Evolutionary conservation across 2,888 invertebrate species (phyloP), one percentile per base, ranked within the genome.

Genomic region (Lycophotia porphyrea): DNA sequence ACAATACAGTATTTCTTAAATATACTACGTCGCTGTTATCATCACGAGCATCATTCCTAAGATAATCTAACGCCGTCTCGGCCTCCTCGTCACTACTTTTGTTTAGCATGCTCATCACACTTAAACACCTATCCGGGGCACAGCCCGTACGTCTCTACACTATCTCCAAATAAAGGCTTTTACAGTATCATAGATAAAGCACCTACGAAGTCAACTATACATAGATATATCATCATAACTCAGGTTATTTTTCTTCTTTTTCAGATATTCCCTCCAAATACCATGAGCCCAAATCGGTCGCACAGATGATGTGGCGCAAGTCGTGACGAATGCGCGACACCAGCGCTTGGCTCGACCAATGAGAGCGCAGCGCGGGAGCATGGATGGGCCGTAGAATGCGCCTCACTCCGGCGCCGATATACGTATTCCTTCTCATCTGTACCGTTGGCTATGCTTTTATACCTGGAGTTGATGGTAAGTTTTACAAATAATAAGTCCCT

Each of bases 331-430:
- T 88, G 89, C 87, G 85, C 81, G 82, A 77, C 60, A 72, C 64
- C 60, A 84, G 87, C 84, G 85, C 80, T 87, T 81, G 78, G 82
- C 80, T 91, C 88, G 84, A 90, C 92, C 91, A 93, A 93, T 94
- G 94, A 92, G 90, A 91, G 91, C 85, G 87, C 90, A 88, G 90
- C 89, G 90, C 89, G 84, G 88, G 93, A 95, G 95, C 93, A 96
- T 96, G 96, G 96, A 95, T 95, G 96, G 95, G 88, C 95, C 95
- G 90, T 96, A 96, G 96, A 89, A 96, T 96, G 96, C 95, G 95
- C 95, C 93, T 92, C 93, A 92, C 89, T 88, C 84, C 91, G 93
- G 94, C 95, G 95, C 95, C 91, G 72, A 88, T 95, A 92, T 91
- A 91, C 88, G 86, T 95, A 89, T 90, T 94, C 87, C 91, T 94